These are phyloP conservation scores for Mesoclemmys tuberculata DNA, from an alignment of 2,113 vertebrate species.

Conservation along the genomic window DNA sequence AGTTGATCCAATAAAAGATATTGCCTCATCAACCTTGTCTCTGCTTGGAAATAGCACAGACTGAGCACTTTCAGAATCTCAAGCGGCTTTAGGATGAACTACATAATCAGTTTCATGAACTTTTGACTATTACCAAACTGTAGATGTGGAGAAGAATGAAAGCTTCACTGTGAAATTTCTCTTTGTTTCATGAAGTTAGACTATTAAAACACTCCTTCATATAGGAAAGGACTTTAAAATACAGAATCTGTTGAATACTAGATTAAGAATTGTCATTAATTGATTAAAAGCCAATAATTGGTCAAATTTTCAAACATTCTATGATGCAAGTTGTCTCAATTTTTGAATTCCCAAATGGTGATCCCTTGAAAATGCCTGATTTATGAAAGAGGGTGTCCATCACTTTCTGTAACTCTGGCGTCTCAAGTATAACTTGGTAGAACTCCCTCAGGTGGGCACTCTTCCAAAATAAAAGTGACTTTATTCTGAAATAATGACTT, in stretches of 20 bases:
- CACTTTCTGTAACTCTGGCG: neutral
- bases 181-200: neutral
- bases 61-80: neutral
- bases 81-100: neutral
- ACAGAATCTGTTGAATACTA: neutral
- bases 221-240: neutral
- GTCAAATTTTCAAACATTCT: neutral
- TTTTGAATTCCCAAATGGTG: neutral
- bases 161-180: neutral
- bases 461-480: neutral
- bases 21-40: neutral
- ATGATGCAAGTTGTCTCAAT: neutral
- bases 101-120: neutral
- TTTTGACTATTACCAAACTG: neutral
- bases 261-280: neutral
- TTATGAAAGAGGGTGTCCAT: neutral
- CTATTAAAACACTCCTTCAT: neutral
- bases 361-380: neutral
- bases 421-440: neutral
- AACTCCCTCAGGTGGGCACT: neutral
- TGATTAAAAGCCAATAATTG: neutral
- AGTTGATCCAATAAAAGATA: neutral
- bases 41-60: neutral
- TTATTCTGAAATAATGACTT: neutral
- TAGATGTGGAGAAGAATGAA: neutral